Percentiles rank a stretch among this genome's conserved stretches.
Conservation (phyloP, 2,797 vertebrate genomes). For the Mus spretus region DNA sequence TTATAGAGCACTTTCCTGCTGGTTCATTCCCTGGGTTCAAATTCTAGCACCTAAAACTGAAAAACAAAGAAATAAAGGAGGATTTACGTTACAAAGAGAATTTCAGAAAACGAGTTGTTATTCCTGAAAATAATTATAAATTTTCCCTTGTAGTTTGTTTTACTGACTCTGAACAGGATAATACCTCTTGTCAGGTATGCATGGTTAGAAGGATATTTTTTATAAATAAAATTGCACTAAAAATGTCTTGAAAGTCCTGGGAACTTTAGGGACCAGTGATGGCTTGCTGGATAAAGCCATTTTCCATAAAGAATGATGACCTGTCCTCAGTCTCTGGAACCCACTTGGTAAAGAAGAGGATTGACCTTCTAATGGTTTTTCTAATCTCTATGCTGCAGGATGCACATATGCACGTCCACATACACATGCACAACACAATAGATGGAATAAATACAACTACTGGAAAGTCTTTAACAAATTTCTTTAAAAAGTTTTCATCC, state of each 20-base stretch:
- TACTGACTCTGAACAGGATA: not conserved
- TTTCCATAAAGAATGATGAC: not conserved
- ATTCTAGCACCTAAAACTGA: not conserved
- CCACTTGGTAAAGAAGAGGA: no score
- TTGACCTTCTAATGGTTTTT: not conserved
- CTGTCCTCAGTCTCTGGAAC: not conserved
- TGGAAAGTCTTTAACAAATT: not conserved
- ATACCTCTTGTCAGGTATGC: not conserved
- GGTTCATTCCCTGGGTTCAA: not conserved
- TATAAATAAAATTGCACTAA: not conserved
- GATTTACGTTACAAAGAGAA: conserved; percentile 23
- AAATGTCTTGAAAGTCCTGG: not conserved
- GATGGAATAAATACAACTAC: not conserved
- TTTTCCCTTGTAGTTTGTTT: not conserved
- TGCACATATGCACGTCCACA: not conserved
- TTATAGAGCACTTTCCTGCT: not conserved
- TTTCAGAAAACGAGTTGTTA: not conserved
- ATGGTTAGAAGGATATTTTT: not conserved
- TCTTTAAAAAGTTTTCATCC: not conserved
- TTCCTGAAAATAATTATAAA: conserved; percentile 7
- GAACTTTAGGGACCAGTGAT: not conserved
- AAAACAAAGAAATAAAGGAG: not conserved
- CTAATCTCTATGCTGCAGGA: not conserved
- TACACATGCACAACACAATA: no score
- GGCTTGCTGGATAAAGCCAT: not conserved